phyloP scores from a whole-genome alignment of 2,113 vertebrate species.

The Rana temporaria region DNA sequence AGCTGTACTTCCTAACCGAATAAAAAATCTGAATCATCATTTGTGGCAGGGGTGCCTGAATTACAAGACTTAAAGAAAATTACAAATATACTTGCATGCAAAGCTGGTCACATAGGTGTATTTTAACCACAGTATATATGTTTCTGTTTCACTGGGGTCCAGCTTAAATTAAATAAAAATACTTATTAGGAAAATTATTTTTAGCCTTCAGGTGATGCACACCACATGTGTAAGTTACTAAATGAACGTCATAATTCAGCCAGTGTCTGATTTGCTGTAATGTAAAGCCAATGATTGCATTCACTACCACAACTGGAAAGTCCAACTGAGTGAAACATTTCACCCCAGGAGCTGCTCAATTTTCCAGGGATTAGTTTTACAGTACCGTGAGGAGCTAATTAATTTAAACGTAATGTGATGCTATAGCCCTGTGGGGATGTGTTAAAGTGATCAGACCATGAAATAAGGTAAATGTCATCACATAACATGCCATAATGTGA shows the following conservation, averaged over 20 bases:
- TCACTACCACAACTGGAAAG: background rate
- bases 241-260: slow-evolving; percentile 20
- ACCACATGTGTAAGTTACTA: slow-evolving; percentile 26
- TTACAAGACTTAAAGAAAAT: no score
- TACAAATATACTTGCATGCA: no score
- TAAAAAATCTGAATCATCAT: no score
- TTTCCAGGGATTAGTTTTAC: slow-evolving; percentile 43
- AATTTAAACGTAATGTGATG: slow-evolving; percentile 13
- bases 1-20: no score
- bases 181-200: slow-evolving; percentile 24
- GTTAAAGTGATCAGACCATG: slow-evolving; percentile 9
- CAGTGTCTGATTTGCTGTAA: slow-evolving; percentile 3
- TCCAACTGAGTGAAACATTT: slow-evolving; percentile 1
- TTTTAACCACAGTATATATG: no score
- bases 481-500: background rate
- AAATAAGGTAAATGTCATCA: slow-evolving; percentile 22
- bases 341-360: slow-evolving; percentile 24
- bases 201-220: slow-evolving; percentile 35
- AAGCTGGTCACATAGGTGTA: no score
- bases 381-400: slow-evolving; percentile 28
- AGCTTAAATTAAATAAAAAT: slow-evolving; percentile 16
- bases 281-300: background rate
- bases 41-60: no score
- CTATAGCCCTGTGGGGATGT: slow-evolving; percentile 5
- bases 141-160: background rate